phyloP scores from a whole-genome alignment of 2,888 invertebrate genomes.

The Lathronympha strigana region DNA sequence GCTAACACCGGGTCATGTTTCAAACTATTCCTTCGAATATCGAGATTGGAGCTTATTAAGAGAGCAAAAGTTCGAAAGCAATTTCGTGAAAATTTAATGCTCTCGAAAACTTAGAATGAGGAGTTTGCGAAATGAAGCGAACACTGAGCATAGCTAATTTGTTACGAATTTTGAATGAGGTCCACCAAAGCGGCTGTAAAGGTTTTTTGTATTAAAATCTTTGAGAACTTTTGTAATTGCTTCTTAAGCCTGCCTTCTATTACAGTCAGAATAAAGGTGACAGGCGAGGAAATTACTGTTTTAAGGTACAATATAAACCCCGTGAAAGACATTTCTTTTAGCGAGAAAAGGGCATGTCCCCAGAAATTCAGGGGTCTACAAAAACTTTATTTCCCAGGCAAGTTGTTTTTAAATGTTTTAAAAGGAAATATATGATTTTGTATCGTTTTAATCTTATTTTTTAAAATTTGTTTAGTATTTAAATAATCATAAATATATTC shows the following conservation, averaged over 20 bases:
- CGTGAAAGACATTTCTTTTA: conserved; percentile 22
- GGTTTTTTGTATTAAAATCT: conserved; percentile 46
- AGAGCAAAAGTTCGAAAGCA: conserved; percentile 78
- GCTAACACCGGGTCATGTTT: conserved; percentile 59
- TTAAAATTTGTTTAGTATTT: too few relatives aligned
- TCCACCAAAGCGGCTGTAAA: conserved; percentile 51
- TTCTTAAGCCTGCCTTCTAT: conserved; percentile 41
- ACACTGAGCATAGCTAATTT: conserved; percentile 78
- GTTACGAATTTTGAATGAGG: conserved; percentile 73
- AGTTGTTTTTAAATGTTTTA: neutral
- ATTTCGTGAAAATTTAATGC: conserved; percentile 82
- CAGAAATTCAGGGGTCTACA: conserved; percentile 7
- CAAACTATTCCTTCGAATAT: conserved; percentile 74
- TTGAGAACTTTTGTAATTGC: conserved; percentile 43
- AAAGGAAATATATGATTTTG: too few relatives aligned
- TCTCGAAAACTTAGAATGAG: conserved; percentile 75
- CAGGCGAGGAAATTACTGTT: conserved; percentile 42
- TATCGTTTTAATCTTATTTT: too few relatives aligned
- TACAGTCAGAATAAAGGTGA: conserved; percentile 44
- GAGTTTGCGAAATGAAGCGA: conserved; percentile 76
- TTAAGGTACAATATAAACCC: conserved; percentile 30
- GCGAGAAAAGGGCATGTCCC: conserved; percentile 9
- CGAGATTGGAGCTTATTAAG: conserved; percentile 72
- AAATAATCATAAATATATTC: too few relatives aligned
- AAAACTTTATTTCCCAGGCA: neutral